phyloP scores from a whole-genome alignment of 2,113 vertebrate genomes.

The Hyla sarda region DNA sequence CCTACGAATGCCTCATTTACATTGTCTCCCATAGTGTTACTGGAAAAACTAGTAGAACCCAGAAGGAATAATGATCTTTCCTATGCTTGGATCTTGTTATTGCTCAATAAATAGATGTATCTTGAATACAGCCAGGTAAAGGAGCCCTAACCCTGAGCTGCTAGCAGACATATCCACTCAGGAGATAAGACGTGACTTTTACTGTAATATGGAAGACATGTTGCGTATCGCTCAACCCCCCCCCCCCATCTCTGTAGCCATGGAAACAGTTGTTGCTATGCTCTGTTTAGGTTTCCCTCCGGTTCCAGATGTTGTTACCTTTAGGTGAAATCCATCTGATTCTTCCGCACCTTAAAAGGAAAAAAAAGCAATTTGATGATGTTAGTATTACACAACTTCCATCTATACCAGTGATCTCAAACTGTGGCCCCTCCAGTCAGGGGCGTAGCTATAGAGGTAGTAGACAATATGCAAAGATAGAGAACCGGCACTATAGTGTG shows the following conservation, averaged over 20 bases:
- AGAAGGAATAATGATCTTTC: background rate
- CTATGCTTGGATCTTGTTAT: background rate
- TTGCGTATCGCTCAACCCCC: background rate
- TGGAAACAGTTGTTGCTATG: background rate
- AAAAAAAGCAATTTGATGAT: background rate
- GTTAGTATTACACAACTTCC: background rate
- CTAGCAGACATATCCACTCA: background rate
- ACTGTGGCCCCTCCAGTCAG: no score
- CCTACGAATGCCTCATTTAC: no score
- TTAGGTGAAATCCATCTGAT: conserved; percentile 20
- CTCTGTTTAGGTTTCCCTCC: background rate
- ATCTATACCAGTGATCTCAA: no score
- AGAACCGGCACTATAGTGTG: no score
- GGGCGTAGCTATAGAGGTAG: no score
- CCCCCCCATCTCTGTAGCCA: background rate
- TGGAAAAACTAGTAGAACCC: background rate
- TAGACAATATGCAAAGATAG: no score
- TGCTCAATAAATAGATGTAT: background rate
- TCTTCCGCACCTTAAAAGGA: conserved; percentile 36
- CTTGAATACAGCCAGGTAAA: background rate
- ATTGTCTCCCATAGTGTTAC: no score
- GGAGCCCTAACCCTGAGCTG: background rate
- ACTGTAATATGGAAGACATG: conserved; percentile 13
- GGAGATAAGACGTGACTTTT: background rate
- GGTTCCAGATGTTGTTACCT: conserved; percentile 31